A percentile compares a stretch with the other conserved stretches of the same genome.
These are phyloP conservation scores for Oceanites oceanicus DNA, from an alignment of 2,113 vertebrate species.

Conservation along the genomic window DNA sequence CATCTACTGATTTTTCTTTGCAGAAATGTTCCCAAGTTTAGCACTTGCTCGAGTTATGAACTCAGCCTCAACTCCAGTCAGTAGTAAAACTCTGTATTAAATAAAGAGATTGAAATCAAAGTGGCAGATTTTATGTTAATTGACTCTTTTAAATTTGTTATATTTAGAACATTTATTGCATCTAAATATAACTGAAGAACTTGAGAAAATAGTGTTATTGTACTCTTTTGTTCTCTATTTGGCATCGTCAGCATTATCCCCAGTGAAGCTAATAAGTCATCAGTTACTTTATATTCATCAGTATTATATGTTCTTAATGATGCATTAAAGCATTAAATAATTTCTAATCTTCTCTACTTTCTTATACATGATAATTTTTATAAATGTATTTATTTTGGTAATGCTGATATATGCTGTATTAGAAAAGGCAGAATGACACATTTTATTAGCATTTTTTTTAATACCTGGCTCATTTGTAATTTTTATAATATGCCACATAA, in stretches of 20 bases:
- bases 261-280: constrained; percentile 33
- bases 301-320: constrained; percentile 62
- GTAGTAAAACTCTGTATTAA: background rate
- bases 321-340: constrained; percentile 31
- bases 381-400: constrained; percentile 40
- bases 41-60: background rate
- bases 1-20: background rate
- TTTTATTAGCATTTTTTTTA: background rate
- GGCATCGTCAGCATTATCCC: constrained; percentile 42
- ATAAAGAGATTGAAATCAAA: background rate
- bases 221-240: background rate
- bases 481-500: background rate
- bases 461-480: background rate
- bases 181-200: constrained; percentile 31
- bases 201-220: background rate
- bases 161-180: background rate
- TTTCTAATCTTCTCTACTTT: constrained; percentile 40
- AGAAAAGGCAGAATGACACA: background rate
- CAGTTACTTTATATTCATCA: constrained; percentile 62
- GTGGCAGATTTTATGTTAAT: background rate
- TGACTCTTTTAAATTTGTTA: background rate
- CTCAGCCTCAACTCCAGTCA: background rate
- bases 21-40: background rate
- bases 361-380: constrained; percentile 40
- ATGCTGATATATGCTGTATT: constrained; percentile 4